Percentiles rank a stretch among this genome's conserved stretches.
phyloP scores from a whole-genome alignment of 2,888 invertebrate genomes.

The Xestoiulus laeticollis region DNA sequence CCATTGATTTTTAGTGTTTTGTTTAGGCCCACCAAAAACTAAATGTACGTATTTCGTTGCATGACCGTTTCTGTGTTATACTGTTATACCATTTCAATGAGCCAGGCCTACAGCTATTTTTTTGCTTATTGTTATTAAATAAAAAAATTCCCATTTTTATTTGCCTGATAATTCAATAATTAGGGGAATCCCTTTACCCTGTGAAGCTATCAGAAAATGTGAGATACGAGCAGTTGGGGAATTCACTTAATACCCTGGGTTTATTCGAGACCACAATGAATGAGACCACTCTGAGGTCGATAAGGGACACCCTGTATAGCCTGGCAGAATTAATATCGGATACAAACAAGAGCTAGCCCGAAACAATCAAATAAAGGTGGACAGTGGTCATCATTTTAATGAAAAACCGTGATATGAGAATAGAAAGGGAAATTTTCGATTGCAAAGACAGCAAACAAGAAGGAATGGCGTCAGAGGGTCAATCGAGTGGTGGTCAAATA shows the following conservation, averaged over 20 bases:
- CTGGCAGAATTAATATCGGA: not conserved
- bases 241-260: no score
- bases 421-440: not conserved
- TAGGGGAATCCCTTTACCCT: no score
- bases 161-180: no score
- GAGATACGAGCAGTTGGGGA: no score
- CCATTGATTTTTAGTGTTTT: not conserved
- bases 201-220: no score
- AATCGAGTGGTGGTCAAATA: conserved; percentile 17
- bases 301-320: no score
- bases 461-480: not conserved
- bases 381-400: not conserved
- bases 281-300: no score
- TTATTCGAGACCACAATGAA: no score
- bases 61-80: not conserved
- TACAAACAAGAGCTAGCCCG: not conserved
- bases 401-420: not conserved
- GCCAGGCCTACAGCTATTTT: not conserved
- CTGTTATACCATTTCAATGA: no score
- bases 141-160: no score
- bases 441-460: conserved; percentile 6
- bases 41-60: not conserved
- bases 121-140: not conserved
- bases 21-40: not conserved
- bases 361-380: not conserved